Evolutionary conservation across 2,797 vertebrate species (phyloP).

Genomic region (Galagoides demidoff): DNA sequence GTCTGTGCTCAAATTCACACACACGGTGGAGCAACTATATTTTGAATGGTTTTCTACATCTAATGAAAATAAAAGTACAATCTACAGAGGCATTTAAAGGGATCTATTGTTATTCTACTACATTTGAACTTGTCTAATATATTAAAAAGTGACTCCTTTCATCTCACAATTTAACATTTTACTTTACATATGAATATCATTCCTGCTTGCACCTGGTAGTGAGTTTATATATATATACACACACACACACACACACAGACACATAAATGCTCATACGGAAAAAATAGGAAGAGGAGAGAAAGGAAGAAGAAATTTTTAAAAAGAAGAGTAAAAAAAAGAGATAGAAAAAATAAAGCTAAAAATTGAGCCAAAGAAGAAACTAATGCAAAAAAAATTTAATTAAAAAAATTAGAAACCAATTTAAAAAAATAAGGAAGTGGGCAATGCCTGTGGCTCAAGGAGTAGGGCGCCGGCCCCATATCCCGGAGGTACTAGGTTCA

Average conservation of each 20-base stretch:
- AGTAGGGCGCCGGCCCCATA: too few relatives aligned
- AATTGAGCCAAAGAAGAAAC: background rate
- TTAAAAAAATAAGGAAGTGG: background rate
- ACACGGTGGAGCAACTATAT: conserved; percentile 13
- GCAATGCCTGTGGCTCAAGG: too few relatives aligned
- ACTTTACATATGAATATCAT: background rate
- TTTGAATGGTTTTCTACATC: background rate
- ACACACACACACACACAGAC: background rate
- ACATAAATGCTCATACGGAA: background rate
- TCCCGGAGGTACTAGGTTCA: too few relatives aligned
- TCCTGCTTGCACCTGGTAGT: background rate
- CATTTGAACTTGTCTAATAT: conserved; percentile 7
- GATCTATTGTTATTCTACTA: conserved; percentile 6
- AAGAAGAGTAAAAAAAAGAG: background rate
- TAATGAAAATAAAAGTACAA: conserved; percentile 39
- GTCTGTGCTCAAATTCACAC: conserved; percentile 67
- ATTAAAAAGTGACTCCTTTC: background rate
- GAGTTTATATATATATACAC: background rate
- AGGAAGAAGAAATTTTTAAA: background rate
- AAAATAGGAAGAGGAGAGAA: background rate
- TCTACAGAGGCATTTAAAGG: background rate
- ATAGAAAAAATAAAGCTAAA: background rate
- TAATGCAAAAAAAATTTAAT: background rate
- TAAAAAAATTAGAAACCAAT: too few relatives aligned
- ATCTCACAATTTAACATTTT: conserved; percentile 34